phyloP scores from a whole-genome alignment of 2,888 invertebrate species.

The Eupithecia pulchellata region DNA sequence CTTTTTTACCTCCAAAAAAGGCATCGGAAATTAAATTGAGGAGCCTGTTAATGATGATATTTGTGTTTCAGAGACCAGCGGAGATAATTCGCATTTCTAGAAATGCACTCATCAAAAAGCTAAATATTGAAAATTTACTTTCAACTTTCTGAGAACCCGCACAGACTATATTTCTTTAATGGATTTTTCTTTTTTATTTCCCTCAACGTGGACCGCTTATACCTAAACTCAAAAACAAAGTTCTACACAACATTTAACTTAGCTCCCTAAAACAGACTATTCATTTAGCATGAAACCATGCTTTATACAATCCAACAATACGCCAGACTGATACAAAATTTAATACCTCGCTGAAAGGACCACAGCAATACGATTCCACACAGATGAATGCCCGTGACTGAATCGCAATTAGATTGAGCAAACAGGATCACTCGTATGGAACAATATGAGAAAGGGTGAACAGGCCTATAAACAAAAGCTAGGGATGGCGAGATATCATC shows the following conservation, averaged over 20 bases:
- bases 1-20: too few relatives aligned
- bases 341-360: constrained; percentile 48
- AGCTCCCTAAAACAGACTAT: neutral
- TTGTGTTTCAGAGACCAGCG: too few relatives aligned
- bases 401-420: constrained; percentile 83
- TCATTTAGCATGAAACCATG: neutral
- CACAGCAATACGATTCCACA: constrained; percentile 71
- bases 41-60: too few relatives aligned
- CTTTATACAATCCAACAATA: constrained; percentile 7
- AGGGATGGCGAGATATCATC: constrained; percentile 43
- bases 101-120: too few relatives aligned
- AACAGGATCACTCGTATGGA: constrained; percentile 77
- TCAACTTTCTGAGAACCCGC: too few relatives aligned
- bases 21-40: too few relatives aligned
- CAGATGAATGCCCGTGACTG: constrained; percentile 73
- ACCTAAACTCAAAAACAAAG: neutral
- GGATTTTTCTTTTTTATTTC: too few relatives aligned
- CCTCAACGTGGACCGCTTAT: neutral
- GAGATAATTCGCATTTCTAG: too few relatives aligned
- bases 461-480: constrained; percentile 70
- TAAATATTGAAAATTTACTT: too few relatives aligned
- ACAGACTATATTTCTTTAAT: too few relatives aligned
- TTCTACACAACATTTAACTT: too few relatives aligned
- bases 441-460: constrained; percentile 80
- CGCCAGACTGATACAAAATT: constrained; percentile 38